These are phyloP conservation scores for Holothuria scabra DNA, from an alignment of 53 echinoderm and acorn worm genomes.

Conservation along the genomic window DNA sequence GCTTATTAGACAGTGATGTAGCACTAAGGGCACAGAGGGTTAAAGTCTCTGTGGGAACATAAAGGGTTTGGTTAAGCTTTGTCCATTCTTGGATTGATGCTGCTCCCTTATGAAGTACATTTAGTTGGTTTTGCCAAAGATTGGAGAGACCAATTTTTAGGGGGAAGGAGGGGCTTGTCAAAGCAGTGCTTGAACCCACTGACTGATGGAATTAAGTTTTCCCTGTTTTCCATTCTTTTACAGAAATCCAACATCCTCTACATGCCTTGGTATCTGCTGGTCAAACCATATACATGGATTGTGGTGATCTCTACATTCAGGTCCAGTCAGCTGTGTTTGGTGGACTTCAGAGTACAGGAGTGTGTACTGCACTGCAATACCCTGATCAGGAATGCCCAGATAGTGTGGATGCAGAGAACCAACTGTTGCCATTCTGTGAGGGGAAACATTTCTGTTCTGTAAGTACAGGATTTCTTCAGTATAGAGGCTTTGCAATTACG, in stretches of 20 bases:
- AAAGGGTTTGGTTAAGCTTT: no score
- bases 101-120: no score
- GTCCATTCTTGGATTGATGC: no score
- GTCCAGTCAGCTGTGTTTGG: slow-evolving; percentile 38
- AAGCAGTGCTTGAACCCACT: no score
- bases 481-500: no score
- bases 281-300: slow-evolving; percentile 46
- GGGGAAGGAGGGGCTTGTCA: no score
- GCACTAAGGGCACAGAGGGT: no score
- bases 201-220: not conserved
- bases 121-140: no score
- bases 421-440: slow-evolving; percentile 14
- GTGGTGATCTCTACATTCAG: slow-evolving; percentile 45
- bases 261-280: slow-evolving; percentile 48
- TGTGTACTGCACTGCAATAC: not conserved
- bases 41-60: no score
- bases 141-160: no score
- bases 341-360: slow-evolving; percentile 33
- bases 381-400: slow-evolving; percentile 39
- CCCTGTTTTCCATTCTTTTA: not conserved
- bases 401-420: slow-evolving; percentile 26
- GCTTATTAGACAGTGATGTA: no score
- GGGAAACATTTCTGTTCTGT: slow-evolving; percentile 34
- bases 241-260: slow-evolving; percentile 27
- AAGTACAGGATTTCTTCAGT: not conserved